These are phyloP conservation scores for Catostylus mosaicus DNA, from an alignment of 30 jellyfish, hydroid and myxozoan genomes.

Conservation along the genomic window DNA sequence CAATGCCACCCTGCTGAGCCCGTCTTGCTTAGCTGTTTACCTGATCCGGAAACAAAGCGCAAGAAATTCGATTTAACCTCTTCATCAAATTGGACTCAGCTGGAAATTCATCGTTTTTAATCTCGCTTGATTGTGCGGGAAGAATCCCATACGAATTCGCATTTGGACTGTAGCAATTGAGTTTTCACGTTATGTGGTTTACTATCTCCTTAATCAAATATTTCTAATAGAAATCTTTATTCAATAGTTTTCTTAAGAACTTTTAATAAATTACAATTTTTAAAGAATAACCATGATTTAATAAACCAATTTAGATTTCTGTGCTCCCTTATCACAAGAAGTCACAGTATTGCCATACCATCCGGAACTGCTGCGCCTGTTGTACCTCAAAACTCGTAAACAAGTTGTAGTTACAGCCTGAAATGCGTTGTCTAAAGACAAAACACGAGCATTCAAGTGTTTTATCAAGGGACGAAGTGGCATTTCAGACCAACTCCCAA, in stretches of 20 bases:
- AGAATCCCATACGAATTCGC: neutral
- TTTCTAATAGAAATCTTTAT: neutral
- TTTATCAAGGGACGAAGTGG: no score
- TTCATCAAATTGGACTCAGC: conserved; percentile 52
- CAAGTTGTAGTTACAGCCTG: neutral
- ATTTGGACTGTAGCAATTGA: conserved; percentile 6
- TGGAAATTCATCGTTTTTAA: conserved; percentile 5
- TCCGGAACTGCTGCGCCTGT: neutral
- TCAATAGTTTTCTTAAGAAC: conserved; percentile 15
- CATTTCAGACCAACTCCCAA: no score
- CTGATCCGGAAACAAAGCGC: conserved; percentile 51
- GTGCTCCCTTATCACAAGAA: neutral
- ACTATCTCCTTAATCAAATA: conserved; percentile 1
- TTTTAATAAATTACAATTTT: conserved; percentile 8
- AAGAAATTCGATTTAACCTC: conserved; percentile 48
- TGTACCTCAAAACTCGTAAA: conserved; percentile 3
- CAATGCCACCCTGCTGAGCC: conserved; percentile 63
- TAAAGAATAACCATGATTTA: neutral
- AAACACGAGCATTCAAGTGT: no score
- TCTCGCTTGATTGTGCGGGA: conserved; percentile 7
- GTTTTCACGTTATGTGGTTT: conserved; percentile 3
- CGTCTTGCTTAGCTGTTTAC: conserved; percentile 35
- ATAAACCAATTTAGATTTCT: neutral
- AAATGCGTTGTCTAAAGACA: no score
- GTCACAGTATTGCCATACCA: neutral